Conservation (phyloP, 2,113 vertebrate species). For the Saimiri boliviensis region DNA sequence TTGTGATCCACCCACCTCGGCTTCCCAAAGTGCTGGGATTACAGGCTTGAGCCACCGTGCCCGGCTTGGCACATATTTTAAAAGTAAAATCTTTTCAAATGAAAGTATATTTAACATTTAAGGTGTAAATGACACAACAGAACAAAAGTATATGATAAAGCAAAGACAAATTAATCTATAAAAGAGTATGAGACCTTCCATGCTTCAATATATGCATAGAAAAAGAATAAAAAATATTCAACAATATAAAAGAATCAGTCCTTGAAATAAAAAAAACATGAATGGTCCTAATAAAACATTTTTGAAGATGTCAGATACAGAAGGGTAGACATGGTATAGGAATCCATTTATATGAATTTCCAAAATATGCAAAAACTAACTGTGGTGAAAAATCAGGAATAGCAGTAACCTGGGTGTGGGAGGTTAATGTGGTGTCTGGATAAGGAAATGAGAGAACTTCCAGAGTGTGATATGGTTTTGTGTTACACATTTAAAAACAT, state of each 20-base stretch:
- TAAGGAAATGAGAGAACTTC: not conserved
- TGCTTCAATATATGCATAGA: not conserved
- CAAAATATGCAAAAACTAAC: not conserved
- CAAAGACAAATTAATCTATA: not conserved
- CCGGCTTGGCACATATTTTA: not conserved
- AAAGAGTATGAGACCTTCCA: not conserved
- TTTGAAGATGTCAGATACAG: not conserved
- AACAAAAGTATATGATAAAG: not conserved
- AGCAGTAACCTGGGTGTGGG: not conserved
- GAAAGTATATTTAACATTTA: not conserved
- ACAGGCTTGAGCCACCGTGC: no score
- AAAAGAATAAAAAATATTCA: not conserved
- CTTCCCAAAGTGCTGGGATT: no score
- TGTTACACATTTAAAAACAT: not conserved
- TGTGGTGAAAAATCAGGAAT: not conserved
- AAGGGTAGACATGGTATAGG: not conserved
- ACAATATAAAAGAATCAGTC: not conserved
- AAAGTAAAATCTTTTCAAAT: not conserved
- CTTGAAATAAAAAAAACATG: no score
- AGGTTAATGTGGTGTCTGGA: not conserved
- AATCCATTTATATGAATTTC: not conserved
- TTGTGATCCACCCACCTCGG: no score
- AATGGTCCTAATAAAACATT: no score
- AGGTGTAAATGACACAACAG: not conserved
- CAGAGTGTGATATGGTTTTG: not conserved